These are phyloP conservation scores for Eulemur coronatus DNA, from an alignment of 2,797 vertebrate species.

Conservation along the genomic window DNA sequence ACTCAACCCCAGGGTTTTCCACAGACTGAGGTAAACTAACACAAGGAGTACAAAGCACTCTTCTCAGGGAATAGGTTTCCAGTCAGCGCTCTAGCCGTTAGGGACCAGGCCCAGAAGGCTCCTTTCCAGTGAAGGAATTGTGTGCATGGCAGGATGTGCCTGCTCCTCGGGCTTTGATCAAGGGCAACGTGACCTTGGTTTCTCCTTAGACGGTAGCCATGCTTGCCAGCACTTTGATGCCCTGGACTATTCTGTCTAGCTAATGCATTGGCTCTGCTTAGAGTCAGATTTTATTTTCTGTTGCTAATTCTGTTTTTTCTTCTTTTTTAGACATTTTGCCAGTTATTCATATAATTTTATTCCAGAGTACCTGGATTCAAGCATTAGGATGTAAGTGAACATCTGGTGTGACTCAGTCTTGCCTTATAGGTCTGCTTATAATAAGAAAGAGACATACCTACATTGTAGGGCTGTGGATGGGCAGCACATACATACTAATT, in stretches of 20 bases:
- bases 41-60: not conserved
- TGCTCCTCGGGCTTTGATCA: rapidly evolving
- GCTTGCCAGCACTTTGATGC: not conserved
- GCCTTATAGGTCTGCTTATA: not conserved
- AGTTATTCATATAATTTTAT: not conserved
- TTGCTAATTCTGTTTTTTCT: not conserved
- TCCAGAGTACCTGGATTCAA: not conserved
- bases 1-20: not conserved
- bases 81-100: not conserved
- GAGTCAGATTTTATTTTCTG: constrained; percentile 8
- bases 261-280: not conserved
- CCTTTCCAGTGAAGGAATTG: not conserved
- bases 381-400: not conserved
- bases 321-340: not conserved
- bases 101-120: not conserved
- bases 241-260: not conserved
- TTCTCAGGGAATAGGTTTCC: not conserved
- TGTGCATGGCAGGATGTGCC: not conserved
- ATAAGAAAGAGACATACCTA: not conserved
- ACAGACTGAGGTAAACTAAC: not conserved
- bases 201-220: not conserved
- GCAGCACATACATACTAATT: not conserved
- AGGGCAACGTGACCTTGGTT: not conserved
- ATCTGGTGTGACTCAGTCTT: not conserved
- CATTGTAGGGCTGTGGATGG: too few relatives aligned